phyloP scores from a whole-genome alignment of 2,113 vertebrate species.

The Rhinogobius similis region DNA sequence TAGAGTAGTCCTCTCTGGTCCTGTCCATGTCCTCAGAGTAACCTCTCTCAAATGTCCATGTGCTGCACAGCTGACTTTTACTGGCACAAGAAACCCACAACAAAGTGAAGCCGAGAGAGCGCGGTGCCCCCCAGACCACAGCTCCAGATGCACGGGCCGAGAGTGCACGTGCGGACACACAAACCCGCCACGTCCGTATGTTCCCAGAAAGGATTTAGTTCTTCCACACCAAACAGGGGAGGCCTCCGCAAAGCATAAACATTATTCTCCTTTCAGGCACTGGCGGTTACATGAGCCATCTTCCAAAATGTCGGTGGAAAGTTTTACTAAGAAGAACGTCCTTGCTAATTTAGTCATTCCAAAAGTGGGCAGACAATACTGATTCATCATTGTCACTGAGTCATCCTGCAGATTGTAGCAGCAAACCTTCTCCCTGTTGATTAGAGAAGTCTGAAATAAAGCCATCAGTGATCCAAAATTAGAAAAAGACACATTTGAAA shows the following conservation, averaged over 20 bases:
- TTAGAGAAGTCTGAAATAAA: not conserved
- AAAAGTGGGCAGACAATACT: not conserved
- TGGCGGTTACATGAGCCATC: slow-evolving; percentile 9
- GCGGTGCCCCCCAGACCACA: slow-evolving; percentile 17
- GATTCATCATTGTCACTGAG: slow-evolving; percentile 8
- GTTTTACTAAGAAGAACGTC: not conserved
- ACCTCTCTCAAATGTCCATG: slow-evolving; percentile 57
- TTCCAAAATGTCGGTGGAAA: slow-evolving; percentile 2
- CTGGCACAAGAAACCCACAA: slow-evolving; percentile 60
- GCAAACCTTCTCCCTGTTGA: not conserved
- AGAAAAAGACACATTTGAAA: not conserved
- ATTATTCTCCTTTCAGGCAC: slow-evolving; percentile 19
- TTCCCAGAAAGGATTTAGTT: not conserved
- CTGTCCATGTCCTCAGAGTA: slow-evolving; percentile 51
- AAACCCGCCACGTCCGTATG: not conserved
- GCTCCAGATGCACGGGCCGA: not conserved
- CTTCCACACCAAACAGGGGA: slow-evolving; percentile 36
- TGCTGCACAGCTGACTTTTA: slow-evolving; percentile 66
- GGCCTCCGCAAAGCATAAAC: slow-evolving; percentile 30
- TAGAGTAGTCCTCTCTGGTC: slow-evolving; percentile 6
- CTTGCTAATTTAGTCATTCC: not conserved
- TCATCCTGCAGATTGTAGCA: not conserved
- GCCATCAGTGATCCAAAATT: not conserved
- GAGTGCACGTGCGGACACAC: not conserved
- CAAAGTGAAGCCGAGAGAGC: slow-evolving; percentile 51